Evolutionary conservation across 2,797 vertebrate genomes (phyloP).

Genomic region (Chaenodraco wilsoni): DNA sequence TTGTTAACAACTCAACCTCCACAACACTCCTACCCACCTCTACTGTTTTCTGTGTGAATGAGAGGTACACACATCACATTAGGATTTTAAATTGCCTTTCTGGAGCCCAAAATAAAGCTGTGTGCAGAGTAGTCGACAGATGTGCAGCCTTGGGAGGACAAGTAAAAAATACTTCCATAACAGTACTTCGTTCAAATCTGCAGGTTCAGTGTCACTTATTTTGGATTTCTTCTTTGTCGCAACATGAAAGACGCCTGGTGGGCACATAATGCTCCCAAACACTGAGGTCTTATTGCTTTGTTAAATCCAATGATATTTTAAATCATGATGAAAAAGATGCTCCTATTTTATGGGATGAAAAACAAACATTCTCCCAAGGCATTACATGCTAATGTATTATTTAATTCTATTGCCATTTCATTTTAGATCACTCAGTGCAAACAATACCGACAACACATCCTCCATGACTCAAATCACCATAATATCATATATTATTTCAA

Average conservation of each 20-base stretch:
- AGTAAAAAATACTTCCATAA: background rate
- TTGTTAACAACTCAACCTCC: constrained; percentile 53
- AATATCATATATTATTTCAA: background rate
- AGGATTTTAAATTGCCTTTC: background rate
- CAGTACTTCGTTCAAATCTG: background rate
- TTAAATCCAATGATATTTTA: background rate
- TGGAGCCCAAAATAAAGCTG: background rate
- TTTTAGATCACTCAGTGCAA: background rate
- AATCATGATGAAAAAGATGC: background rate
- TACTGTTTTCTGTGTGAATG: constrained; percentile 19
- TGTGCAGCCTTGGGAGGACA: constrained; percentile 2
- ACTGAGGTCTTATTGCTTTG: background rate
- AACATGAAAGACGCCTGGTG: background rate
- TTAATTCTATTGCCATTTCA: background rate
- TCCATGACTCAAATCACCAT: background rate
- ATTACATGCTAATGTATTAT: background rate
- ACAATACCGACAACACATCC: background rate
- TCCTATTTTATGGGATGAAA: background rate
- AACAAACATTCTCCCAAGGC: background rate
- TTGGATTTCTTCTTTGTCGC: background rate
- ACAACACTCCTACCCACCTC: constrained; percentile 20
- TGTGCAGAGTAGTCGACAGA: background rate
- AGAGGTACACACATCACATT: background rate
- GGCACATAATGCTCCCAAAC: constrained; percentile 5
- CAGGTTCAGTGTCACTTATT: background rate